phyloP scores from a whole-genome alignment of 1,140 invertebrate genomes.

The Lerema accius region DNA sequence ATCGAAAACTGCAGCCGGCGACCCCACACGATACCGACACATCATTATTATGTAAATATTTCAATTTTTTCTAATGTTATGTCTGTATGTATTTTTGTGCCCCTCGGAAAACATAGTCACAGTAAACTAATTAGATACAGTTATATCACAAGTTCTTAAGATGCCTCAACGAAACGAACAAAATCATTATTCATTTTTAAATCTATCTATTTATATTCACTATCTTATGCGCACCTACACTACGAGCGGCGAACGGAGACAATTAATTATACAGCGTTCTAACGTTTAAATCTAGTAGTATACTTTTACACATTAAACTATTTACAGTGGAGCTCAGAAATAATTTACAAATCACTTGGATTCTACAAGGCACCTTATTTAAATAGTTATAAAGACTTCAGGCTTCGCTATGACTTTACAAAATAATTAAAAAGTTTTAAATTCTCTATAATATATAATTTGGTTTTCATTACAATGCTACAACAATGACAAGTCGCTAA shows the following conservation, averaged over 20 bases:
- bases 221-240: constrained; percentile 50
- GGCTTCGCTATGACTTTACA: constrained; percentile 80
- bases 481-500: constrained; percentile 77
- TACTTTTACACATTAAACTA: constrained; percentile 76
- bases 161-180: constrained; percentile 79
- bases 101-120: constrained; percentile 56
- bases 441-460: constrained; percentile 83
- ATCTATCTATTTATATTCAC: constrained; percentile 65
- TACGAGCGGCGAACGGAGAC: constrained; percentile 59
- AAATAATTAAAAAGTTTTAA: constrained; percentile 79
- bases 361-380: constrained; percentile 80
- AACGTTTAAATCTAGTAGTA: constrained; percentile 74
- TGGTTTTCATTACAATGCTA: constrained; percentile 81
- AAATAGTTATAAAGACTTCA: constrained; percentile 77
- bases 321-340: constrained; percentile 78
- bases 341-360: constrained; percentile 79
- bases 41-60: constrained; percentile 70
- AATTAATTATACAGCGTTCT: constrained; percentile 68
- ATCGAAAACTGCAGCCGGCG: constrained; percentile 72
- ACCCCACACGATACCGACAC: constrained; percentile 62
- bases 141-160: constrained; percentile 81
- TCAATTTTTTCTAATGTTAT: constrained; percentile 70
- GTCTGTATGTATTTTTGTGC: constrained; percentile 79
- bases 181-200: constrained; percentile 64
- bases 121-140: constrained; percentile 76